Evolutionary conservation across 2,888 invertebrate genomes (phyloP).

Genomic region (Meliscaeva auricollis): DNA sequence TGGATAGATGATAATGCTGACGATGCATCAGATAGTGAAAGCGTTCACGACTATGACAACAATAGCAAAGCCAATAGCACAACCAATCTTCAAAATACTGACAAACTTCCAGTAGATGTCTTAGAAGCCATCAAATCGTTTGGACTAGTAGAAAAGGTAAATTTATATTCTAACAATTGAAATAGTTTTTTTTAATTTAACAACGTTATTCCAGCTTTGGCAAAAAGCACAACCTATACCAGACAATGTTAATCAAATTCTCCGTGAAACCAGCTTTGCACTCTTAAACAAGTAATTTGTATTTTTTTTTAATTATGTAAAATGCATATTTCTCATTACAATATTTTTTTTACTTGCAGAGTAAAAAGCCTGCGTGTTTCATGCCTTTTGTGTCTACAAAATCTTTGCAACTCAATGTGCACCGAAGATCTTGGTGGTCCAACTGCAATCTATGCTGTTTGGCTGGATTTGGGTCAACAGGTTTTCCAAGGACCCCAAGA

Average conservation of each 20-base stretch:
- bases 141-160: constrained; percentile 87
- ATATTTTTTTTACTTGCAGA: constrained; percentile 81
- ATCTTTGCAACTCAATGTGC: constrained; percentile 87
- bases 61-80: constrained; percentile 75
- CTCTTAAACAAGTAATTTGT: constrained; percentile 85
- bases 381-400: constrained; percentile 89
- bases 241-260: constrained; percentile 85
- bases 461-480: constrained; percentile 88
- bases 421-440: constrained; percentile 88
- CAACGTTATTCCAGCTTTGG: constrained; percentile 78
- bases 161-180: background rate
- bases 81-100: constrained; percentile 81
- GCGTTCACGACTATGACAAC: constrained; percentile 82
- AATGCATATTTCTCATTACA: constrained; percentile 2
- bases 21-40: constrained; percentile 84
- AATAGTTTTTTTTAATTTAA: no score
- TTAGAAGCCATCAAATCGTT: constrained; percentile 87
- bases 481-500: constrained; percentile 86
- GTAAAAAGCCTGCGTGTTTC: constrained; percentile 86
- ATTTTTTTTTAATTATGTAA: background rate
- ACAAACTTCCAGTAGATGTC: constrained; percentile 86
- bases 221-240: constrained; percentile 83
- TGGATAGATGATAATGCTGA: constrained; percentile 84
- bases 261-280: constrained; percentile 85
- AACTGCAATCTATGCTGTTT: constrained; percentile 87